Percentiles rank a stretch among this genome's conserved stretches.
phyloP scores from a whole-genome alignment of 64 coral and sea anemone species.

The Montipora cactus region DNA sequence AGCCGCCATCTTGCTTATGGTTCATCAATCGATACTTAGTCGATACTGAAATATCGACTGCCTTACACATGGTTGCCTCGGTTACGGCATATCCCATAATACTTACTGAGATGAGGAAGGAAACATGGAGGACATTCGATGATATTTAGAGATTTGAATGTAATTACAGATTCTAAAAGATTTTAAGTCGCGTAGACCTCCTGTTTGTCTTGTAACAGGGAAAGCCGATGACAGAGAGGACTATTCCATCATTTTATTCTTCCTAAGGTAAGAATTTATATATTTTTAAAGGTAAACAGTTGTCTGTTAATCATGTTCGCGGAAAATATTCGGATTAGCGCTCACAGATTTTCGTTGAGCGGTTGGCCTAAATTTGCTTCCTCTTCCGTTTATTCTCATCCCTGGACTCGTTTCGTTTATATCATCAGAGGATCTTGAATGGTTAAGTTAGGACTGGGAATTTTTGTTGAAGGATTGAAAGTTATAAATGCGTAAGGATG shows the following conservation, averaged over 20 bases:
- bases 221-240: conserved; percentile 29
- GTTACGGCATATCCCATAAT: conserved; percentile 93
- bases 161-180: conserved; percentile 55
- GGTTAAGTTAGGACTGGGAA: not conserved
- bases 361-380: not conserved
- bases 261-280: conserved; percentile 37
- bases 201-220: not conserved
- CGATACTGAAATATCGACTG: conserved; percentile 69
- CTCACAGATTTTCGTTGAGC: not conserved
- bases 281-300: not conserved
- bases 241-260: not conserved
- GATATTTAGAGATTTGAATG: conserved; percentile 79
- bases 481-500: conserved; percentile 21
- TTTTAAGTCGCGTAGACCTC: not conserved
- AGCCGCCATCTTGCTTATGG: conserved; percentile 64
- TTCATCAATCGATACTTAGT: conserved; percentile 15
- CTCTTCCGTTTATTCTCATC: not conserved
- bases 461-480: conserved; percentile 14
- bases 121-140: conserved; percentile 97
- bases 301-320: not conserved
- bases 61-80: conserved; percentile 35
- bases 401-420: not conserved
- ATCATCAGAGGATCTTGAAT: not conserved
- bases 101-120: conserved; percentile 58
- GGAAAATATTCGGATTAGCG: not conserved